phyloP scores from a whole-genome alignment of 2,113 vertebrate species.

The Coptodon rendalli region DNA sequence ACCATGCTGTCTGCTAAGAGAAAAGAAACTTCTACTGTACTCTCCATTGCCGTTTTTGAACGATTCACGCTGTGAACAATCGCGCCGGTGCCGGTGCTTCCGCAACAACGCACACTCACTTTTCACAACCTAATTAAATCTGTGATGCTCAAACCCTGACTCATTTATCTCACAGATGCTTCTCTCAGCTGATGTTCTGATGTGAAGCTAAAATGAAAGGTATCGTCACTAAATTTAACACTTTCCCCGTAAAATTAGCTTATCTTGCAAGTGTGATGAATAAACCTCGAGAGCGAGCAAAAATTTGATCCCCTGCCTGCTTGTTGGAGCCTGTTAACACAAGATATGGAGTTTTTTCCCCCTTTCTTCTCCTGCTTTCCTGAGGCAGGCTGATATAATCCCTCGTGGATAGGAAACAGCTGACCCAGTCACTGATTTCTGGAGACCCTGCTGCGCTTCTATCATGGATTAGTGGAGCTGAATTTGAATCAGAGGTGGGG shows the following conservation, averaged over 20 bases:
- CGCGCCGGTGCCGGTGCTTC: not conserved
- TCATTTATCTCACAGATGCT: slow-evolving; percentile 6
- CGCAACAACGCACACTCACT: not conserved
- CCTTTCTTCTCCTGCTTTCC: not conserved
- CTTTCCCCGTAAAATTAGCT: slow-evolving; percentile 14
- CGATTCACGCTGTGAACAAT: not conserved
- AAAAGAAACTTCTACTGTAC: not conserved
- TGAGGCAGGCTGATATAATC: slow-evolving; percentile 36
- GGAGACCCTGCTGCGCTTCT: slow-evolving; percentile 7
- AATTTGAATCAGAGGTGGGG: slow-evolving; percentile 27
- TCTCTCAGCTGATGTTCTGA: not conserved
- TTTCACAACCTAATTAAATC: slow-evolving; percentile 13
- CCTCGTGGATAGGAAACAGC: slow-evolving; percentile 24
- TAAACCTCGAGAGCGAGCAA: slow-evolving; percentile 1
- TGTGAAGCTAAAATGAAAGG: not conserved
- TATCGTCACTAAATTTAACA: not conserved
- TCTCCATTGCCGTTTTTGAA: not conserved
- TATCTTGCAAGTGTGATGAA: slow-evolving; percentile 21
- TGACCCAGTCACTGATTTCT: slow-evolving; percentile 24
- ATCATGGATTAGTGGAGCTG: slow-evolving; percentile 43
- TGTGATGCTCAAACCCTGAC: not conserved
- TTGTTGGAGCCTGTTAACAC: slow-evolving; percentile 31
- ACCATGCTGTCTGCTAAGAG: slow-evolving; percentile 1
- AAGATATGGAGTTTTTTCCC: slow-evolving; percentile 16
- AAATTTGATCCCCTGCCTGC: slow-evolving; percentile 20